Conservation (phyloP, 2,113 vertebrate species). For the Myrmophylax atrothorax region DNA sequence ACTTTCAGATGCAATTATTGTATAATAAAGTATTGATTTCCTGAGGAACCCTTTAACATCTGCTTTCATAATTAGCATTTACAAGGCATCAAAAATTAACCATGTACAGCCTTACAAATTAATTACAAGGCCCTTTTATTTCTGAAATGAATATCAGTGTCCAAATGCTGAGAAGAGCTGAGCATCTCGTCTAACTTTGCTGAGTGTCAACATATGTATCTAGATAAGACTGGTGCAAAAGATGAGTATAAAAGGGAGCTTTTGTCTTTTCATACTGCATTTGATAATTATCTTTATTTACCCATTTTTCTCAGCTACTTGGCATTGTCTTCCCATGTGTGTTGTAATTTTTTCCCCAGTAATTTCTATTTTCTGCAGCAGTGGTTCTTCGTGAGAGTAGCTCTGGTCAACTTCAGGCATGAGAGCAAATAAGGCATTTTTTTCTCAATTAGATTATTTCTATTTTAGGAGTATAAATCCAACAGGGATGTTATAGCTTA, state of each 20-base stretch:
- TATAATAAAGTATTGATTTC: conserved; percentile 83
- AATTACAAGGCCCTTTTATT: conserved; percentile 59
- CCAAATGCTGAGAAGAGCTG: neutral
- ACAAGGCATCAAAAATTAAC: conserved; percentile 69
- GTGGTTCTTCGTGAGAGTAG: neutral
- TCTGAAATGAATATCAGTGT: conserved; percentile 44
- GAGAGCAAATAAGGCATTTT: conserved; percentile 10
- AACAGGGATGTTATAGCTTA: neutral
- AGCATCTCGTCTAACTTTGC: neutral
- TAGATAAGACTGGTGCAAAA: neutral
- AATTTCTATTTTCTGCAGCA: conserved; percentile 44
- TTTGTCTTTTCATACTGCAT: neutral
- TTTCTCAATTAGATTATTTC: conserved; percentile 15
- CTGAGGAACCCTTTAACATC: conserved; percentile 73
- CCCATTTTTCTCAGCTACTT: neutral
- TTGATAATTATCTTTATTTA: conserved; percentile 24
- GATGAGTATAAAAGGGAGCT: neutral
- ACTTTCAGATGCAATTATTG: conserved; percentile 79
- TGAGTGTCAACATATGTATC: neutral
- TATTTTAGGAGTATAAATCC: neutral
- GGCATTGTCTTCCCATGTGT: neutral
- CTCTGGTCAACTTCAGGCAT: neutral
- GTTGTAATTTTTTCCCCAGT: neutral
- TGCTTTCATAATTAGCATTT: conserved; percentile 78
- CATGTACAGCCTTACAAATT: conserved; percentile 58